These are phyloP conservation scores for Dioctria rufipes DNA, from an alignment of 2,888 invertebrate species.

Conservation along the genomic window DNA sequence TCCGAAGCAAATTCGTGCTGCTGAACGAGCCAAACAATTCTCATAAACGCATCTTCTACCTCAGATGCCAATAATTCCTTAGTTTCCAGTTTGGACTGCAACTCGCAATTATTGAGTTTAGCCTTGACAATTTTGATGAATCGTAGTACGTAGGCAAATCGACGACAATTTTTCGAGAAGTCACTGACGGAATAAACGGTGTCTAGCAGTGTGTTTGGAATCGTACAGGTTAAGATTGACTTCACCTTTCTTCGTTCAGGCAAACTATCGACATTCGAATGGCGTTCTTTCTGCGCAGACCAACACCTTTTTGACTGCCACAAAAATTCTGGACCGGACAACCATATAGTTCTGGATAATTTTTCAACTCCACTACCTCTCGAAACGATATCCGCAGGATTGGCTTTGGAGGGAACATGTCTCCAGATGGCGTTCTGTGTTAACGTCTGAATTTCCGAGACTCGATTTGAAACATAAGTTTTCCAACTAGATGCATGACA, in stretches of 20 bases:
- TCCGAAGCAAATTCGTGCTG: not conserved
- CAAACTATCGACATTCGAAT: not conserved
- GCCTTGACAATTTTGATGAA: not conserved
- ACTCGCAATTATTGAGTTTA: no score
- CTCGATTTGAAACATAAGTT: no score
- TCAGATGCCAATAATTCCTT: not conserved
- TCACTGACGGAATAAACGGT: not conserved
- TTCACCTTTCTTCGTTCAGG: not conserved
- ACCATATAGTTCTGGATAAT: not conserved
- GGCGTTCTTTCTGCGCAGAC: not conserved
- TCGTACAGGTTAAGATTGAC: not conserved
- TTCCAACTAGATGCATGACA: no score
- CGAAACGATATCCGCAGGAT: constrained; percentile 58
- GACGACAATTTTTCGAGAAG: not conserved
- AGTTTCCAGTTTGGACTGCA: no score
- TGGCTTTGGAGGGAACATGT: no score
- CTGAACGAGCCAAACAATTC: not conserved
- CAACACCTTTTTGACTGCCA: not conserved
- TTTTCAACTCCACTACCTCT: constrained; percentile 41
- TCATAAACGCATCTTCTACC: not conserved
- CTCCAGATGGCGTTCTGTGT: no score
- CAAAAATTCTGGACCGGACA: not conserved
- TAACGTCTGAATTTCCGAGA: no score
- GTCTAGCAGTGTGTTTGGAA: not conserved
- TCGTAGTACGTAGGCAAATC: not conserved